Percentiles rank a stretch among this genome's conserved stretches.
Conservation (phyloP, 2,113 vertebrate species). For the Nesospiza acunhae region DNA sequence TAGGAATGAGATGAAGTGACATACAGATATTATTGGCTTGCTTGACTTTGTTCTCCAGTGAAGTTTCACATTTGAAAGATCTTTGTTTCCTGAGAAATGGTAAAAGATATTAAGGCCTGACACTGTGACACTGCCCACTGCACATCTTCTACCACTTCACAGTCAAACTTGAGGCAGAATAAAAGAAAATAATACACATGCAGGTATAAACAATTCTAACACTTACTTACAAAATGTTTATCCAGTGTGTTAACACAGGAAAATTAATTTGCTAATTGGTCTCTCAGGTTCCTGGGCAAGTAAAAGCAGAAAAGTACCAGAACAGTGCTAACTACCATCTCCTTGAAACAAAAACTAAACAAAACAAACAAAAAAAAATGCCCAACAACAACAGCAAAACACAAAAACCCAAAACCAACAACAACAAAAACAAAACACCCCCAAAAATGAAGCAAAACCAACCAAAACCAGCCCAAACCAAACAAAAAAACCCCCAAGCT, state of each 20-base stretch:
- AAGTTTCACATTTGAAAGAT: neutral
- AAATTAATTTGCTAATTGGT: neutral
- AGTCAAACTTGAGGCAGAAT: neutral
- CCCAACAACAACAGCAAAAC: neutral
- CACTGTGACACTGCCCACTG: neutral
- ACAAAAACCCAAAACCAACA: neutral
- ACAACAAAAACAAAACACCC: too few species aligned
- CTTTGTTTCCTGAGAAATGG: neutral
- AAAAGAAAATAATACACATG: neutral
- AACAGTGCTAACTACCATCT: neutral
- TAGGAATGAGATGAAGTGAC: neutral
- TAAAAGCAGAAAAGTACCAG: neutral
- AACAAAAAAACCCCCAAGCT: neutral
- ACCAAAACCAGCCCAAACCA: neutral
- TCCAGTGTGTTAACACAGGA: neutral
- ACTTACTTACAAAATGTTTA: neutral
- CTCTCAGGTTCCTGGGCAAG: neutral
- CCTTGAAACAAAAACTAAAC: neutral
- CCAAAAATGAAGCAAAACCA: neutral
- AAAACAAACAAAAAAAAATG: neutral
- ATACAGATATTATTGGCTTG: neutral
- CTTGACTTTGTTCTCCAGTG: neutral
- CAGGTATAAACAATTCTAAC: neutral
- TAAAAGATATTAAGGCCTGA: neutral
- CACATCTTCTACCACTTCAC: neutral